Evolutionary conservation across 1,140 invertebrate species (phyloP), one percentile per base, ranked within the genome.

Genomic region (Procambarus virginalis): DNA sequence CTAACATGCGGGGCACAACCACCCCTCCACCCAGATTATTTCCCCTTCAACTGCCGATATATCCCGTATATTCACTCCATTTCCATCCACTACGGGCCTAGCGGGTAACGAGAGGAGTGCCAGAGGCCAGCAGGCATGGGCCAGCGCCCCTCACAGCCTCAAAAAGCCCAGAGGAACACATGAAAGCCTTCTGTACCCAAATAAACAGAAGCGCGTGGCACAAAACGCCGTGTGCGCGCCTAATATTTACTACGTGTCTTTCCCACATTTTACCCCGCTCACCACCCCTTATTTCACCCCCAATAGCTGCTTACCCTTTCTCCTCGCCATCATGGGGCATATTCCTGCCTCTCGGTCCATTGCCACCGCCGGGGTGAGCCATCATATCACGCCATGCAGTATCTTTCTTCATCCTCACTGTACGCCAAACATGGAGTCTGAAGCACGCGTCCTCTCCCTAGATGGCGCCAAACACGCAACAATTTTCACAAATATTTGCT

Each of bases 371-470:
- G 49, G 84, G 84, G 73, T 91, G 90, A 77, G 90, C 80, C 85
- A 91, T 86, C 90, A 91, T 91, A 70, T 91, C 90, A 55, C 90
- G 84, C 90, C 90, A 91, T 91, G 90, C 90, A 91, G 70, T 87
- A 58, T 86, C 85, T 82, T 91, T 86, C 85, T 91, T 91, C 85
- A 86, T 91, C 79, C 51, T 87, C 55, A 68, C 73, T 22, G 88
- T 76, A 45, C 48, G 78, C 68, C 78, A 51, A 90, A 85, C 89
- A 90, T 90, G 89, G 89, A 90, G 89, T 79, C 79, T 64, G 55
- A 77, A 82, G 79, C 90, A 84, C 90, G 90, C 90, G 90, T 91
- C 84, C 84, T 81, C 75, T 34, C 58, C 82, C 82, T 68, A 90
- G 89, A 70, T 84, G 86, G 89, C 89, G 89, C 89, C 89, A 90